Conservation (phyloP, 1,140 invertebrate genomes). For the Brachystomella parvula region DNA sequence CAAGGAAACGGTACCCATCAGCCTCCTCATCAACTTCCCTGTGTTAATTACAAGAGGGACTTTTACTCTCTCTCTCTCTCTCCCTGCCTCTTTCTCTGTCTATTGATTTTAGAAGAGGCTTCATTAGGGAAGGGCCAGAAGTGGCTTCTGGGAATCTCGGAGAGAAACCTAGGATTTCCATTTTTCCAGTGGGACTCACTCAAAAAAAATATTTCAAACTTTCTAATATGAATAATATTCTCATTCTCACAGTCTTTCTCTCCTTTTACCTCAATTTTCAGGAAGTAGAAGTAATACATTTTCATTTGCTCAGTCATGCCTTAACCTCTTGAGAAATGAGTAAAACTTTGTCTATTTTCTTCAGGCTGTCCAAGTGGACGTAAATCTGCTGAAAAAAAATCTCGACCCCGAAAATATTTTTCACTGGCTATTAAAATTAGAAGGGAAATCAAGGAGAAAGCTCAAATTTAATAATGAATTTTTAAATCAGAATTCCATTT, state of each 20-base stretch:
- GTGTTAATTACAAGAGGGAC: conserved; percentile 2
- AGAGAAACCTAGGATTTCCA: neutral
- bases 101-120: conserved; percentile 11
- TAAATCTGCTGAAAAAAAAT: neutral
- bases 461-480: too few relatives aligned
- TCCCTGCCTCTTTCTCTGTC: too few relatives aligned
- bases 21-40: neutral
- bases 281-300: conserved; percentile 3
- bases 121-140: neutral
- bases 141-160: neutral
- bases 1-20: neutral
- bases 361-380: neutral
- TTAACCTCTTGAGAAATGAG: neutral
- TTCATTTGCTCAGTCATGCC: neutral
- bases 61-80: neutral
- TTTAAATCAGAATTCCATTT: too few relatives aligned
- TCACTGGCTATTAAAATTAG: too few relatives aligned
- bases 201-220: conserved; percentile 8
- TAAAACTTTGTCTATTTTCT: too few relatives aligned
- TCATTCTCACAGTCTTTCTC: neutral
- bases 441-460: neutral
- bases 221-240: neutral
- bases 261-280: neutral
- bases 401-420: too few relatives aligned
- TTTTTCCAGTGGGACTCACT: conserved; percentile 4